Percentiles rank a stretch among this genome's conserved stretches.
phyloP scores from a whole-genome alignment of 2,113 vertebrate genomes.

The Hydropotes inermis region DNA sequence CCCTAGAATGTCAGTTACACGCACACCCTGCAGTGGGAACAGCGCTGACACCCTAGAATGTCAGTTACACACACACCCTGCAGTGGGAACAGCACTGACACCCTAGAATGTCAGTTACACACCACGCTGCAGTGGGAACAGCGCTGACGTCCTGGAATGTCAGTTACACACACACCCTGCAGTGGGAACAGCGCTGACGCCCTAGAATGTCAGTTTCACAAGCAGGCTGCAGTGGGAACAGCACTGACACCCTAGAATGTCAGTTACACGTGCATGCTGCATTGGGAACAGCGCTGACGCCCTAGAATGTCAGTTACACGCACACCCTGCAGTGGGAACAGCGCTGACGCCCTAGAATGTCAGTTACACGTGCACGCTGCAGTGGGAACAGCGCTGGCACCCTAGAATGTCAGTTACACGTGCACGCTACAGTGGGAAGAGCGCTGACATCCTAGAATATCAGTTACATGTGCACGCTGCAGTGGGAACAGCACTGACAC shows the following conservation, averaged over 20 bases:
- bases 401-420: neutral
- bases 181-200: neutral
- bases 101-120: neutral
- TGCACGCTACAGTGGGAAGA: neutral
- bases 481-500: neutral
- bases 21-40: neutral
- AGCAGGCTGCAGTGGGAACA: neutral
- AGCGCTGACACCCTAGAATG: neutral
- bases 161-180: neutral
- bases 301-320: neutral
- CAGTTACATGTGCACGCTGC: neutral
- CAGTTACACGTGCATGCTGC: neutral
- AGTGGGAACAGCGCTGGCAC: neutral
- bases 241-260: neutral
- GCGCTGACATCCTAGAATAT: neutral
- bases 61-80: neutral
- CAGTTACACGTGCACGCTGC: neutral
- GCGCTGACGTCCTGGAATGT: neutral
- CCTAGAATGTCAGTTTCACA: neutral
- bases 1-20: neutral
- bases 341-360: neutral
- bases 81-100: neutral
- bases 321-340: neutral
- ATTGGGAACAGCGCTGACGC: neutral
- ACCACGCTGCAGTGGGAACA: neutral